phyloP scores from a whole-genome alignment of 2,888 invertebrate species.

The Caenorhabditis macrosperma region DNA sequence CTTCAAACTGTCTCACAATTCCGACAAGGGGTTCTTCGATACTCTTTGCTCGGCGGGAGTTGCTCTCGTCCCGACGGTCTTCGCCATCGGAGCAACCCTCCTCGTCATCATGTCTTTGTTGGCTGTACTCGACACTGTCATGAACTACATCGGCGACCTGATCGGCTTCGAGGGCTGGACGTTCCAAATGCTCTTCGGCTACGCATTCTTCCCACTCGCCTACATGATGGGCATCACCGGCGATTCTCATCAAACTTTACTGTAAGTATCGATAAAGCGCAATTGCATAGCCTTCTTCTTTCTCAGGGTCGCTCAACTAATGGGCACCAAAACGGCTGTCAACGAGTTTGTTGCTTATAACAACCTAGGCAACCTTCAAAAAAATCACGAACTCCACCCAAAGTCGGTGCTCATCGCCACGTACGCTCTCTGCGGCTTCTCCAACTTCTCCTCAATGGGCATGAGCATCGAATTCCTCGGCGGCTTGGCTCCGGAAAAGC shows the following conservation, averaged over 20 bases:
- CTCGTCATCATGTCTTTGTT: slow-evolving; percentile 93
- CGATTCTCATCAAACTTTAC: slow-evolving; percentile 68
- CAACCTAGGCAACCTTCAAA: slow-evolving; percentile 74
- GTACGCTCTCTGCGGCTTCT: slow-evolving; percentile 82
- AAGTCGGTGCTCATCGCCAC: slow-evolving; percentile 78
- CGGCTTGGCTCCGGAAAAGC: slow-evolving; percentile 76
- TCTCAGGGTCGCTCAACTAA: slow-evolving; percentile 73
- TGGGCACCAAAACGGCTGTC: slow-evolving; percentile 80
- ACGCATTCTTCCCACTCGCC: slow-evolving; percentile 91
- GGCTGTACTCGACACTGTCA: slow-evolving; percentile 88
- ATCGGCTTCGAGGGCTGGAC: slow-evolving; percentile 85
- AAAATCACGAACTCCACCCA: slow-evolving; percentile 57
- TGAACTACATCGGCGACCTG: slow-evolving; percentile 88
- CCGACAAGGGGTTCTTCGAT: slow-evolving; percentile 44
- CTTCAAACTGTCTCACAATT: slow-evolving; percentile 82
- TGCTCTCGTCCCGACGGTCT: slow-evolving; percentile 85
- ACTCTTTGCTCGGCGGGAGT: slow-evolving; percentile 44
- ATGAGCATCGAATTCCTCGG: slow-evolving; percentile 81
- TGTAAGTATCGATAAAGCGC: too few relatives aligned
- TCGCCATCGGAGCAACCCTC: slow-evolving; percentile 92
- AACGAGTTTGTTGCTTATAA: slow-evolving; percentile 80
- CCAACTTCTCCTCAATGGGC: slow-evolving; percentile 82
- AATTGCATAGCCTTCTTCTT: too few relatives aligned
- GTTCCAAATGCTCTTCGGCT: slow-evolving; percentile 86
- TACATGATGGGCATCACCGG: slow-evolving; percentile 87